A percentile compares a stretch with the other conserved stretches of the same genome.
Conservation (phyloP, 2,113 vertebrate species). For the Larimichthys polyactis region DNA sequence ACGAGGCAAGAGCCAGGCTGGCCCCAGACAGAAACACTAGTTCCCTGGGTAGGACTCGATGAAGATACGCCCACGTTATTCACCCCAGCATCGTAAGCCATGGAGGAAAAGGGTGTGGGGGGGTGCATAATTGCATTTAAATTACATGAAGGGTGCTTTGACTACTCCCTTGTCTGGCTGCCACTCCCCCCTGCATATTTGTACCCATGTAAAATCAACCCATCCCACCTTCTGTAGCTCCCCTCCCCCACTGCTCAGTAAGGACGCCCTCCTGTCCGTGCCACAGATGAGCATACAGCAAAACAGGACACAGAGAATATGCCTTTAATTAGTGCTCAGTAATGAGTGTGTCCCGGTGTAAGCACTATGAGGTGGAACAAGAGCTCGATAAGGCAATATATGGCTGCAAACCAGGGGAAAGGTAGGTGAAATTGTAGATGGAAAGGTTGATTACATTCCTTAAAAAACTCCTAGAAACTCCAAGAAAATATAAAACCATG, state of each 20-base stretch:
- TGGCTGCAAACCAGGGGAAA: not conserved
- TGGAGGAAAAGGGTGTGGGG: conserved; percentile 38
- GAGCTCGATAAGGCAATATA: not conserved
- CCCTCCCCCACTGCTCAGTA: conserved; percentile 52
- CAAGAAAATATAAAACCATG: not conserved
- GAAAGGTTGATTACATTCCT: not conserved
- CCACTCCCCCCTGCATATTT: conserved; percentile 84
- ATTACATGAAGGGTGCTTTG: conserved; percentile 76
- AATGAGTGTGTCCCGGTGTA: conserved; percentile 21
- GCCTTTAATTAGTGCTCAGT: conserved; percentile 48
- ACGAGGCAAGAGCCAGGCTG: conserved; percentile 54
- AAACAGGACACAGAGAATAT: conserved; percentile 30
- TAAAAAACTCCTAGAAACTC: not conserved
- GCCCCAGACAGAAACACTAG: conserved; percentile 64
- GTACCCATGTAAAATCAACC: conserved; percentile 88
- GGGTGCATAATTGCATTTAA: conserved; percentile 81
- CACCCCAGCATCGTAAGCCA: conserved; percentile 44
- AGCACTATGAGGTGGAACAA: conserved; percentile 15
- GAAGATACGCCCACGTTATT: conserved; percentile 68
- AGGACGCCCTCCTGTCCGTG: conserved; percentile 29
- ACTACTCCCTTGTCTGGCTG: conserved; percentile 70
- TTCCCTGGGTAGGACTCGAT: conserved; percentile 58
- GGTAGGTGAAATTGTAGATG: not conserved
- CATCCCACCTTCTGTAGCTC: conserved; percentile 36
- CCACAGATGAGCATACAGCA: conserved; percentile 21